Evolutionary conservation across 2,888 invertebrate genomes (phyloP).

Genomic region (Campoletis raptor): DNA sequence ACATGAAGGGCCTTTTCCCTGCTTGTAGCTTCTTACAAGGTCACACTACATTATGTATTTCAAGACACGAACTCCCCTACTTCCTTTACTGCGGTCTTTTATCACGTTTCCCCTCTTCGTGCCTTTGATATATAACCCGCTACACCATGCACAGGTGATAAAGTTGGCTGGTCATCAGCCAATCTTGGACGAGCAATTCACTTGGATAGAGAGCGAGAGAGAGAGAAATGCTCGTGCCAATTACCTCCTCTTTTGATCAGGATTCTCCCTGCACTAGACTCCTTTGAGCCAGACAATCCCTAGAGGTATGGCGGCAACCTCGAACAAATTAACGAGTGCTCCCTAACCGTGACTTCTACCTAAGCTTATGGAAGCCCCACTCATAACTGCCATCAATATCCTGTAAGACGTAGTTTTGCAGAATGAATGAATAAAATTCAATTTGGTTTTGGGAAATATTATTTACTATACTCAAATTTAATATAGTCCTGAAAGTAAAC

Average conservation of each 20-base stretch:
- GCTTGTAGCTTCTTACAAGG: conserved; percentile 9
- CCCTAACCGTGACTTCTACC: conserved; percentile 60
- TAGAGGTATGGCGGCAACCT: conserved; percentile 7
- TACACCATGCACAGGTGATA: conserved; percentile 36
- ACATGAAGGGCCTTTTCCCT: conserved; percentile 4
- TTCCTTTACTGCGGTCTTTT: conserved; percentile 41
- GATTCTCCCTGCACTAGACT: background rate
- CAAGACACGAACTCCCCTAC: conserved; percentile 39
- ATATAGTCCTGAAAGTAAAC: background rate
- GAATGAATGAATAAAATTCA: background rate
- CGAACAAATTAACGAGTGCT: conserved; percentile 59
- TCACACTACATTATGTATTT: background rate
- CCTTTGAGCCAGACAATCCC: conserved; percentile 13
- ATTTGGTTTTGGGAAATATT: background rate
- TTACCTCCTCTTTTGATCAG: conserved; percentile 4
- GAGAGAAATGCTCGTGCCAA: conserved; percentile 17
- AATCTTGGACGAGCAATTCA: conserved; percentile 9
- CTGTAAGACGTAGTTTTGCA: background rate
- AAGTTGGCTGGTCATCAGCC: conserved; percentile 38
- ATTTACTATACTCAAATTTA: background rate
- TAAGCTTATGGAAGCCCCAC: conserved; percentile 5
- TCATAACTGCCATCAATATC: conserved; percentile 13
- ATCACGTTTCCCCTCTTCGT: conserved; percentile 32
- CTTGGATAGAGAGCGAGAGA: background rate
- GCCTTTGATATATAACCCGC: conserved; percentile 26